These are phyloP conservation scores for Enteromius fasciolatus DNA, from an alignment of 2,797 vertebrate genomes.

Conservation along the genomic window DNA sequence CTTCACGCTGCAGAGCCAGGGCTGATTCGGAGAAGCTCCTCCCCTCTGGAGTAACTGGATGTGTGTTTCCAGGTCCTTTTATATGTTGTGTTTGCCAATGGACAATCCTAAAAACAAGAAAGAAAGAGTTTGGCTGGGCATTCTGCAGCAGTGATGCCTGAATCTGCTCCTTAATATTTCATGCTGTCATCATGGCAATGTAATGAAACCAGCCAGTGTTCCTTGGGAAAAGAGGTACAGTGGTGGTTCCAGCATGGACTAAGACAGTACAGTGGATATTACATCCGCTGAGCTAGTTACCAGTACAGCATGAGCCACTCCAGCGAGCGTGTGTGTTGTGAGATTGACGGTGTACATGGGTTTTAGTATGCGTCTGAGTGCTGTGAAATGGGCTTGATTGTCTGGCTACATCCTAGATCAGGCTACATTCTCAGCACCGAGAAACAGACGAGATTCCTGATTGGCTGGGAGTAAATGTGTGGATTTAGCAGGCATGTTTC, in stretches of 20 bases:
- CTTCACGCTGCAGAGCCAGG: background rate
- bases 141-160: slow-evolving; percentile 67
- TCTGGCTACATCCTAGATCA: slow-evolving; percentile 36
- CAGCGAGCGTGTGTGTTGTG: background rate
- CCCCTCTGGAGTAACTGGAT: slow-evolving; percentile 43
- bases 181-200: slow-evolving; percentile 71
- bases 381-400: slow-evolving; percentile 41
- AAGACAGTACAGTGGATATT: slow-evolving; percentile 33
- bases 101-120: slow-evolving; percentile 51
- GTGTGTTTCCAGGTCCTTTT: slow-evolving; percentile 50
- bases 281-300: slow-evolving; percentile 67
- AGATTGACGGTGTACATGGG: slow-evolving; percentile 10
- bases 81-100: slow-evolving; percentile 50
- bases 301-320: slow-evolving; percentile 74
- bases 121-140: slow-evolving; percentile 71
- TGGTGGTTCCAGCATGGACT: slow-evolving; percentile 69
- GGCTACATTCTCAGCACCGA: slow-evolving; percentile 37
- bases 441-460: slow-evolving; percentile 17
- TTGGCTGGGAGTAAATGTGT: slow-evolving; percentile 44
- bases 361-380: slow-evolving; percentile 31
- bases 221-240: slow-evolving; percentile 45
- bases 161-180: slow-evolving; percentile 65
- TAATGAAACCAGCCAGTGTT: slow-evolving; percentile 64
- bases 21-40: slow-evolving; percentile 31
- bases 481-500: slow-evolving; percentile 48